Conservation (phyloP, 2,797 vertebrate genomes). For the Megalops cyprinoides region DNA sequence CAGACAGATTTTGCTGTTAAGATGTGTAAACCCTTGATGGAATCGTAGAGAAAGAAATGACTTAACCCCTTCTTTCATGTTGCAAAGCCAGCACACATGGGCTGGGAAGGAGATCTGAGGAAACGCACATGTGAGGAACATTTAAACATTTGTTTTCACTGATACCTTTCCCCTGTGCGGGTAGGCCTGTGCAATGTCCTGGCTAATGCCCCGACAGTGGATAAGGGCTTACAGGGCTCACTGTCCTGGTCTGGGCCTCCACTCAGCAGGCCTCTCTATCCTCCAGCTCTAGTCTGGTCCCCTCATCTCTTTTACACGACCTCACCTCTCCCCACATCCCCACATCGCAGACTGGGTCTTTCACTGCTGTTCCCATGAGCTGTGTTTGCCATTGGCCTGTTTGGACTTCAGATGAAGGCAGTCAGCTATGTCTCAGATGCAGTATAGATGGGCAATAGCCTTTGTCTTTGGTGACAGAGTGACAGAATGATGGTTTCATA, state of each 20-base stretch:
- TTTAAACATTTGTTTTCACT: constrained; percentile 20
- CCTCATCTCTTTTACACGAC: background rate
- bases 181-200: constrained; percentile 10
- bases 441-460: background rate
- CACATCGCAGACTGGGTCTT: background rate
- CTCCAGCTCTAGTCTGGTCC: background rate
- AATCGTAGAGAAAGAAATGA: constrained; percentile 43
- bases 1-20: constrained; percentile 65
- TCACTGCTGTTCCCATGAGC: background rate
- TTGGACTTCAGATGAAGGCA: background rate
- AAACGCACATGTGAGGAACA: constrained; percentile 13
- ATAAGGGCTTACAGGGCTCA: background rate
- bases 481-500: too few species aligned
- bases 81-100: constrained; percentile 58
- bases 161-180: constrained; percentile 4
- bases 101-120: constrained; percentile 41
- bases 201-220: constrained; percentile 3
- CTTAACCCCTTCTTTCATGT: constrained; percentile 63
- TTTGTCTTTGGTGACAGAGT: too few species aligned
- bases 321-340: background rate
- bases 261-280: too few species aligned
- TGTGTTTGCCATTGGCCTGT: background rate
- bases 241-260: background rate
- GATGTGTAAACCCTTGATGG: constrained; percentile 55
- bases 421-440: background rate